These are phyloP conservation scores for Hypsopygia costalis DNA, from an alignment of 2,888 invertebrate species.

Conservation along the genomic window DNA sequence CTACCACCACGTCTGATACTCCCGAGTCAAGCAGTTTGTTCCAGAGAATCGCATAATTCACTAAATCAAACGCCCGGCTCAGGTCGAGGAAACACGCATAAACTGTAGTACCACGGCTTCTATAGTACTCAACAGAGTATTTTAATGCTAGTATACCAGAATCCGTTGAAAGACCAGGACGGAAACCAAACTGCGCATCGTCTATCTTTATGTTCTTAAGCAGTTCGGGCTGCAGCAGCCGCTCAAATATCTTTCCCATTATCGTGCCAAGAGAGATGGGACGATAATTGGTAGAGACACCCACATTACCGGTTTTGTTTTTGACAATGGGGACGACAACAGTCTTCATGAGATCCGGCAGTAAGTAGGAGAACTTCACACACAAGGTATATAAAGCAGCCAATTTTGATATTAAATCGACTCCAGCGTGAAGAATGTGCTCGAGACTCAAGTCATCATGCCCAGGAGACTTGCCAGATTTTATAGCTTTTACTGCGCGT, in stretches of 20 bases:
- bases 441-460: conserved; percentile 1
- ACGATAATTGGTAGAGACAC: conserved; percentile 6
- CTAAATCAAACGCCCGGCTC: neutral
- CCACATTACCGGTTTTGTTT: conserved; percentile 9
- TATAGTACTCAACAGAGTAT: too few relatives aligned
- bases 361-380: conserved; percentile 1
- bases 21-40: too few relatives aligned
- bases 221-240: conserved; percentile 9
- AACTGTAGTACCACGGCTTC: neutral
- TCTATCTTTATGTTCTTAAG: conserved; percentile 1
- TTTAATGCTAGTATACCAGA: too few relatives aligned
- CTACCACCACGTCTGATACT: neutral
- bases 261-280: conserved; percentile 11
- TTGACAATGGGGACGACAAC: conserved; percentile 8
- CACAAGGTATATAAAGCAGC: neutral
- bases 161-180: too few relatives aligned
- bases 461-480: conserved; percentile 3
- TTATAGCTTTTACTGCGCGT: neutral
- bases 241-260: conserved; percentile 9
- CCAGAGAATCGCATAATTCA: neutral
- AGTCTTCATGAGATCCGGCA: conserved; percentile 6
- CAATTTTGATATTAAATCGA: neutral
- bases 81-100: neutral
- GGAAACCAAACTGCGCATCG: conserved; percentile 3
- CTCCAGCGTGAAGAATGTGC: neutral